These are phyloP conservation scores for Procambarus virginalis DNA, from an alignment of 1,140 invertebrate species.

Conservation along the genomic window DNA sequence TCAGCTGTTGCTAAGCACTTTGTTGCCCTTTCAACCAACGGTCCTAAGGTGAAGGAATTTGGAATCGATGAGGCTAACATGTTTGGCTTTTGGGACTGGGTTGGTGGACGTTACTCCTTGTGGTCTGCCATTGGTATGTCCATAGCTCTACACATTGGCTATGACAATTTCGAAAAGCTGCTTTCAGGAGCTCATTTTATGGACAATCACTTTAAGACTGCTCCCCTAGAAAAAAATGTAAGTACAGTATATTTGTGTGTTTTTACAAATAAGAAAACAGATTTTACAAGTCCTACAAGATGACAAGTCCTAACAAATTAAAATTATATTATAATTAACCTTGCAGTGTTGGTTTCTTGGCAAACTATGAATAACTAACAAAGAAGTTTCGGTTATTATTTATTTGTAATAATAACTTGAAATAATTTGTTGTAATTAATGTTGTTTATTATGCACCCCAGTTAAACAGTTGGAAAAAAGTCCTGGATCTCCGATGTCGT, in stretches of 20 bases:
- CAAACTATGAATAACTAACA: too few species aligned
- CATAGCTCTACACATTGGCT: constrained; percentile 94
- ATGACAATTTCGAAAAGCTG: constrained; percentile 95
- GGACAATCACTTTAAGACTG: constrained; percentile 93
- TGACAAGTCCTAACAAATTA: too few species aligned
- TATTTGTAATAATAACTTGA: too few species aligned
- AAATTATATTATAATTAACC: too few species aligned
- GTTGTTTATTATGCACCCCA: too few species aligned
- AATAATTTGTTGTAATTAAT: too few species aligned
- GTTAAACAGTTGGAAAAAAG: too few species aligned
- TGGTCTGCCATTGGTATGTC: constrained; percentile 89
- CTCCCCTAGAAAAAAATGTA: constrained; percentile 96
- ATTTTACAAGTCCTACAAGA: too few species aligned
- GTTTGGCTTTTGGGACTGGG: constrained; percentile 99
- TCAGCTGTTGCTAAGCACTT: constrained; percentile 96
- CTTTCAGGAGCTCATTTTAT: constrained; percentile 87
- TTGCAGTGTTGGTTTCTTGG: too few species aligned
- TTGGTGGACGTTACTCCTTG: constrained; percentile 84
- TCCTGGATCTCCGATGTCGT: too few species aligned
- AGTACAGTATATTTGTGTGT: constrained; percentile 71
- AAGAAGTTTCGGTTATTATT: too few species aligned
- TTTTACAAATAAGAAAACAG: too few species aligned
- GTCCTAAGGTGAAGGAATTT: constrained; percentile 93
- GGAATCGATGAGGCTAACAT: constrained; percentile 98
- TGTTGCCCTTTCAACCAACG: constrained; percentile 97